Evolutionary conservation across 2,113 vertebrate genomes (phyloP).

Genomic region (Pan troglodytes): NHGRI_mPanTro3-v2.1_pri NC_072420.2:41877001-41877500

Average conservation of each 20-base stretch:
- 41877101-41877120: fast-evolving
- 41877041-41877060: too few species aligned
- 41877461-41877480: neutral
- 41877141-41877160: fast-evolving
- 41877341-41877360: neutral
- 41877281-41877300: fast-evolving
- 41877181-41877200: fast-evolving
- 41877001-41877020: too few species aligned
- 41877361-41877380: neutral
- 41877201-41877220: neutral
- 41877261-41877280: neutral
- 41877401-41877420: slow-evolving; percentile 9
- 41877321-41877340: neutral
- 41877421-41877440: neutral
- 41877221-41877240: fast-evolving
- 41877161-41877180: neutral
- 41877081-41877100: neutral
- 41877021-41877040: too few species aligned
- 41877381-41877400: neutral
- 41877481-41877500: neutral
- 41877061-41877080: too few species aligned
- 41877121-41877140: neutral
- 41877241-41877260: fast-evolving
- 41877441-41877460: neutral
- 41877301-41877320: fast-evolving